A percentile compares a stretch with the other conserved stretches of the same genome.
Conservation (phyloP, 2,888 invertebrate genomes). For the Agrochola lychnidis region DNA sequence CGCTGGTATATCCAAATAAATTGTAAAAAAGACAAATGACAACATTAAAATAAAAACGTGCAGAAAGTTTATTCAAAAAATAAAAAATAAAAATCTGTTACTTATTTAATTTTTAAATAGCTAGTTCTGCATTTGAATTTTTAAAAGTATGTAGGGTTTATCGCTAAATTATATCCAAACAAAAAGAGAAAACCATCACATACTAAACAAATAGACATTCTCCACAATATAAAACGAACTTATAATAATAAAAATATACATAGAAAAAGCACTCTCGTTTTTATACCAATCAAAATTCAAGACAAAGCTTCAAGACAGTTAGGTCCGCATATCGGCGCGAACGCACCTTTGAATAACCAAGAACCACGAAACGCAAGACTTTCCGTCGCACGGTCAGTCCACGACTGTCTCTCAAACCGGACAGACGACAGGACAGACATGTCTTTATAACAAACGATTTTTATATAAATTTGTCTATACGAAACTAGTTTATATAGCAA, state of each 20-base stretch:
- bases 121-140: neutral
- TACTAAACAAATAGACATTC: conserved; percentile 4
- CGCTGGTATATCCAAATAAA: neutral
- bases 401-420: conserved; percentile 84
- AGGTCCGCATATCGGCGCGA: conserved; percentile 80
- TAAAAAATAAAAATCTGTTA: neutral
- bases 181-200: neutral
- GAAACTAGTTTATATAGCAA: conserved; percentile 70
- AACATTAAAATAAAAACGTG: too few species aligned
- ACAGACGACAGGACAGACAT: conserved; percentile 86
- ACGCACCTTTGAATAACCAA: conserved; percentile 85
- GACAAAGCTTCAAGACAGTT: conserved; percentile 87
- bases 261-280: conserved; percentile 84
- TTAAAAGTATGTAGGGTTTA: neutral
- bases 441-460: conserved; percentile 64
- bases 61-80: neutral
- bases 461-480: conserved; percentile 68
- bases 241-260: conserved; percentile 60
- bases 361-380: conserved; percentile 78
- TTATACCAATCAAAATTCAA: conserved; percentile 84
- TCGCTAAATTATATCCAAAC: neutral
- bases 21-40: neutral
- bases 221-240: conserved; percentile 47
- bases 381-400: conserved; percentile 85
- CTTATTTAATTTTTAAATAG: neutral